A percentile compares a stretch with the other conserved stretches of the same genome.
phyloP scores from a whole-genome alignment of 1,140 invertebrate genomes.

The Geopemphigus sp. region DNA sequence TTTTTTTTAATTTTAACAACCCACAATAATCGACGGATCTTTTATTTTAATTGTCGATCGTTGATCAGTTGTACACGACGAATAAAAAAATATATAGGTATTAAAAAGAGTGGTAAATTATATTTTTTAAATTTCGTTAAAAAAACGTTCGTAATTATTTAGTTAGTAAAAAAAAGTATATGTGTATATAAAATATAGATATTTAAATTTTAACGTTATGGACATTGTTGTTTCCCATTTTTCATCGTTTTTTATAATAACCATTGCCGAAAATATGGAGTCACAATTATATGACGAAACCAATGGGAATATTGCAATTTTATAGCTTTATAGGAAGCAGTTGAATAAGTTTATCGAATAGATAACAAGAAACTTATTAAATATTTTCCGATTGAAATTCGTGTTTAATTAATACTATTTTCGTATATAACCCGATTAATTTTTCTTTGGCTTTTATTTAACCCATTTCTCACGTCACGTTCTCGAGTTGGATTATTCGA shows the following conservation, averaged over 20 bases:
- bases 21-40: not conserved
- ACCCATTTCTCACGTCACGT: not conserved
- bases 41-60: not conserved
- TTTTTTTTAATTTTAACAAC: not conserved
- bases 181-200: not conserved
- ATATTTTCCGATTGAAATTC: not conserved
- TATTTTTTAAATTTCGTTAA: not conserved
- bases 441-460: not conserved
- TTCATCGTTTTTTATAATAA: not conserved
- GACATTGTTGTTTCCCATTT: not conserved
- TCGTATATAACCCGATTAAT: not conserved
- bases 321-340: not conserved
- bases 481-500: no score
- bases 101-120: not conserved
- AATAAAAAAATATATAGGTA: not conserved
- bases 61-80: not conserved
- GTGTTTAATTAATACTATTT: not conserved
- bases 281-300: not conserved
- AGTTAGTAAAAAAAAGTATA: not conserved
- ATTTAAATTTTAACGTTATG: not conserved
- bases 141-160: not conserved
- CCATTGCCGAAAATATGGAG: not conserved
- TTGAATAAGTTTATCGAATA: not conserved
- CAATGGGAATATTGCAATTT: not conserved
- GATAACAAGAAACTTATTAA: not conserved